Evolutionary conservation across 2,797 vertebrate genomes (phyloP).

Genomic region (Fundulus diaphanus): DNA sequence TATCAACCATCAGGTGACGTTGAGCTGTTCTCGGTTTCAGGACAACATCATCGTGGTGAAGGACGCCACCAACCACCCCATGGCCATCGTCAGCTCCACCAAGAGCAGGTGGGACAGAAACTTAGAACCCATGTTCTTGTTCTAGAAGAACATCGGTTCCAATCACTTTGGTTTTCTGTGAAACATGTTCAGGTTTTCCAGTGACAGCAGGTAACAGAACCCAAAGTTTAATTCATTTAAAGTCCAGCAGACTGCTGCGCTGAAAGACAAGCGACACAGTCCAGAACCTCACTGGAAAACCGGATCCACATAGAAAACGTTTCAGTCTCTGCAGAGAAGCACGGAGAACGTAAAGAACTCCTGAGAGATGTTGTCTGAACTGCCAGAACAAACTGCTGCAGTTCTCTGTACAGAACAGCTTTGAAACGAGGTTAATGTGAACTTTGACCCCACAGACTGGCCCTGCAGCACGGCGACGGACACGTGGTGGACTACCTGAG

Average conservation of each 20-base stretch:
- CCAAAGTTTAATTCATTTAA: no score
- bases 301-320: no score
- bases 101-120: slow-evolving; percentile 91
- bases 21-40: slow-evolving; percentile 72
- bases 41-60: slow-evolving; percentile 94
- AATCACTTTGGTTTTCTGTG: background rate
- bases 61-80: slow-evolving; percentile 90
- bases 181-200: background rate
- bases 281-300: no score
- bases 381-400: no score
- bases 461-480: slow-evolving; percentile 96
- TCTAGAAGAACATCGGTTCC: background rate
- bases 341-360: no score
- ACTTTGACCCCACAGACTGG: slow-evolving; percentile 88
- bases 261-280: no score
- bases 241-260: no score
- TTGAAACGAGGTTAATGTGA: no score
- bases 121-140: background rate
- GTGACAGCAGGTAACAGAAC: background rate
- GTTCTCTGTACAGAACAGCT: no score
- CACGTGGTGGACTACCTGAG: slow-evolving; percentile 96
- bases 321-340: no score
- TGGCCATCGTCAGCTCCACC: slow-evolving; percentile 96
- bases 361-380: no score
- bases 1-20: background rate